Evolutionary conservation across 2,888 invertebrate genomes (phyloP), one percentile per base, ranked within the genome.

Genomic region (Zygogramma bicolorata): DNA sequence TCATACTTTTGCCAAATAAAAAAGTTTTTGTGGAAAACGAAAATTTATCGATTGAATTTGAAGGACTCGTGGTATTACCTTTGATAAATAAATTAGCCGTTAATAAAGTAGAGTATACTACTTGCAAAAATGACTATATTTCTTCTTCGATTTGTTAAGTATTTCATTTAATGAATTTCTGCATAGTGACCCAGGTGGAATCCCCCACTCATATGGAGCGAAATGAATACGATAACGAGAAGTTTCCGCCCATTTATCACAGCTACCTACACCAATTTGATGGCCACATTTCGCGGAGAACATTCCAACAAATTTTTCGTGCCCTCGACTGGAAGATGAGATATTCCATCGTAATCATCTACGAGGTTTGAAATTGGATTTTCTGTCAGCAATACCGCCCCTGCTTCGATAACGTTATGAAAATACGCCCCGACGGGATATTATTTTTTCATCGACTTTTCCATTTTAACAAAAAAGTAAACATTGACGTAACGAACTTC

Each of bases 401-500:
- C 13, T 6, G n/a, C 53, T 53, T 27, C 27, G 53, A 53, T 53
- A 53, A 22, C 25, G 53, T 53, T 53, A 53, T 53, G 53, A 53
- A 53, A 53, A 53, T 53, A 53, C 27, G 22, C 53, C 53, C 25
- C n/a, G 15, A 15, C 53, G 53, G n/a, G 53, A 27, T 53, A 53
- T 53, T 53, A 53, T 53, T 53, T 53, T 53, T 53, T n/a, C 22
- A 53, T 53, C 53, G 53, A 53, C 53, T 53, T 53, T 53, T n/a
- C n/a, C 53, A 53, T 27, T 53, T 53, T 25, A 53, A 53, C 53
- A 27, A 22, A 53, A 53, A 53, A 25, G 53, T 53, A 53, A 53
- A 53, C 27, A 27, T 53, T 53, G 53, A 13, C n/a, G 13, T 25
- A 27, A 53, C 53, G 22, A 53, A 25, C 53, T 13, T 53, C 10